Base-by-base conservation (phyloP, 2,113 vertebrate genomes). In the Ciconia boyciana region DNA sequence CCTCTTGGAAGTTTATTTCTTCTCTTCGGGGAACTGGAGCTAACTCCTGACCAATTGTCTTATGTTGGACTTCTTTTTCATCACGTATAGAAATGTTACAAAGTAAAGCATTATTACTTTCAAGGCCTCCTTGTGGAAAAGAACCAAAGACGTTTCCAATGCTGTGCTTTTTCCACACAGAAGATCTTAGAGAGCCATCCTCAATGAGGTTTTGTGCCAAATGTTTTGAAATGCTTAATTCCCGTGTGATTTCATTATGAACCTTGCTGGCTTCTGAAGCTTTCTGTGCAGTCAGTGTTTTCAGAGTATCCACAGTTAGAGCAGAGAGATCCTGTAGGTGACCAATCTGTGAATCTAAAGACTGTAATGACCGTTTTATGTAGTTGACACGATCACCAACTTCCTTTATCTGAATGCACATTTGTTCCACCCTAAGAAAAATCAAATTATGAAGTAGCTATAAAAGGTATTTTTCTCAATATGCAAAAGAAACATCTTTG, bases 251-350 rank as follows among this genome's bases (percentile, higher is more conserved):
- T 98, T 99, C 99, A 55, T 99, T 99, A 90, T 99, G 99, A 93
- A 99, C 99, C 97, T 99, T 99, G 98, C 99, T 99, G 87, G 99
- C 99, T 97, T 99, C 99, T 0, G 99, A 99, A 22, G 99, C 99
- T 95, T 99, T 99, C 97, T 99, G 99, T 1, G 99, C 99, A 20
- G 99, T 99, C n/a, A 99, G 98, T 3, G 99, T 99, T 98, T 99
- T 99, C 96, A 99, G 97, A n/a, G 99, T 99, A 96, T 99, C 99
- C 97, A 99, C 99, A 20, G 99, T 99, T 18, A 99, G 98, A 43
- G 99, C 99, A 7, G 99, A 99, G 34, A 99, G 98, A 93, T 99
- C 99, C 97, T 99, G 99, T n/a, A 99, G 98, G 98, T 99, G 99
- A 28, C 99, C 99, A 76, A 99, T 99, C 88, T 99, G 99, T 26